phyloP scores from a whole-genome alignment of 2,888 invertebrate genomes.

The Ischnus inquisitorius region DNA sequence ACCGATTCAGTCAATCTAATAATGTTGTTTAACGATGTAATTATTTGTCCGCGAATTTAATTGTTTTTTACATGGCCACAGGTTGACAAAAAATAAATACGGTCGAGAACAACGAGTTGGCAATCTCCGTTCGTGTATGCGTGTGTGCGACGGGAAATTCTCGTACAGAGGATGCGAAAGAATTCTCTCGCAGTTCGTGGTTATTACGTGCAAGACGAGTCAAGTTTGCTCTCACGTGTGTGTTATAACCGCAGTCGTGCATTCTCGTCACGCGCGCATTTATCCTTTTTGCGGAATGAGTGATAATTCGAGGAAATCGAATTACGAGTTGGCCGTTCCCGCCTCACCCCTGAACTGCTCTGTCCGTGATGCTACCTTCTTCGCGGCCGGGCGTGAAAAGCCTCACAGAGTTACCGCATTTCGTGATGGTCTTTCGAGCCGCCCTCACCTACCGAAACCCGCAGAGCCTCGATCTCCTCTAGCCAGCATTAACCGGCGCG shows the following conservation, averaged over 20 bases:
- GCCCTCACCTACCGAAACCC: constrained; percentile 14
- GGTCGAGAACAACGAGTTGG: background rate
- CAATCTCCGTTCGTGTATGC: background rate
- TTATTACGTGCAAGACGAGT: constrained; percentile 1
- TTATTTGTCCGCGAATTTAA: background rate
- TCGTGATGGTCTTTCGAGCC: constrained; percentile 51
- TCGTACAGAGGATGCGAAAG: background rate
- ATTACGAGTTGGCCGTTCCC: constrained; percentile 78
- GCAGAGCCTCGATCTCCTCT: constrained; percentile 2
- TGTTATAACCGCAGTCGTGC: constrained; percentile 57
- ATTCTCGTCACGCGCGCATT: constrained; percentile 83
- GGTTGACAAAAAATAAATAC: background rate
- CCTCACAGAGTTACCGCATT: constrained; percentile 77
- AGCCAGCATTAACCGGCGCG: constrained; percentile 62
- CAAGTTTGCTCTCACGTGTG: constrained; percentile 6
- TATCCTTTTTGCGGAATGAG: constrained; percentile 84
- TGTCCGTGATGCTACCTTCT: constrained; percentile 20
- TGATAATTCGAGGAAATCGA: constrained; percentile 83
- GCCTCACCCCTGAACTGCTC: background rate
- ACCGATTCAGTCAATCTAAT: no score
- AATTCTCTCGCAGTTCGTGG: background rate
- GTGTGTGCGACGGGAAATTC: background rate
- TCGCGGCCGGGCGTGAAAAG: constrained; percentile 77
- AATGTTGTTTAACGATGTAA: no score
- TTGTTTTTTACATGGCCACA: background rate